Conservation (phyloP, 2,888 invertebrate genomes). For the Mechanitis mazaeus region DNA sequence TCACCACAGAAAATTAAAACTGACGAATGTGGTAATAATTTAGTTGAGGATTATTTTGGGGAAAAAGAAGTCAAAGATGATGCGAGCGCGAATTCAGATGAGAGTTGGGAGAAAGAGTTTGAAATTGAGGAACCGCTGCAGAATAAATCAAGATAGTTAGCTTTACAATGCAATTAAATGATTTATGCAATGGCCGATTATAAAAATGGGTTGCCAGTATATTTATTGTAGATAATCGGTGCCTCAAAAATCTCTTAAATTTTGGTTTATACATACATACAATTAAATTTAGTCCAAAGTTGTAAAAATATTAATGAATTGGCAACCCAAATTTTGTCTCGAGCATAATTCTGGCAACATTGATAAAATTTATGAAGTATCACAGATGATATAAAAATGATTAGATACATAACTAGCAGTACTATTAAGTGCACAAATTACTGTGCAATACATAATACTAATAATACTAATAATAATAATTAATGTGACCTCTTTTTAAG, state of each 20-base stretch:
- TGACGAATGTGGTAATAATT: slow-evolving; percentile 64
- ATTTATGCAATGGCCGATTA: too few relatives aligned
- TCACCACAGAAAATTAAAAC: slow-evolving; percentile 57
- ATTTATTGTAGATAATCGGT: too few relatives aligned
- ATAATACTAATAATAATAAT: too few relatives aligned
- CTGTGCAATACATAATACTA: background rate
- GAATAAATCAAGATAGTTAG: slow-evolving; percentile 49
- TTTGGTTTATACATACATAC: too few relatives aligned
- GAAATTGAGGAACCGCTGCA: slow-evolving; percentile 65
- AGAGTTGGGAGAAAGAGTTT: slow-evolving; percentile 79
- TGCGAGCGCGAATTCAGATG: slow-evolving; percentile 72
- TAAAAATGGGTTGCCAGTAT: too few relatives aligned
- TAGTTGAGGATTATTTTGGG: slow-evolving; percentile 74
- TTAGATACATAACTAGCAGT: slow-evolving; percentile 25
- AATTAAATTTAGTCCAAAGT: too few relatives aligned
- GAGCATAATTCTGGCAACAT: slow-evolving; percentile 38
- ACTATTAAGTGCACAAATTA: slow-evolving; percentile 38
- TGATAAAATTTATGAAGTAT: slow-evolving; percentile 20
- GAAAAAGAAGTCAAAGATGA: slow-evolving; percentile 67
- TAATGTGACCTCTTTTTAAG: background rate
- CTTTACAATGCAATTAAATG: too few relatives aligned
- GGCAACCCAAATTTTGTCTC: slow-evolving; percentile 2
- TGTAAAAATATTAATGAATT: background rate
- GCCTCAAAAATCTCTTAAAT: too few relatives aligned
- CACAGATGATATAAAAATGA: slow-evolving; percentile 31